These are phyloP conservation scores for Nycticebus coucang DNA, from an alignment of 2,113 vertebrate species.

Conservation along the genomic window DNA sequence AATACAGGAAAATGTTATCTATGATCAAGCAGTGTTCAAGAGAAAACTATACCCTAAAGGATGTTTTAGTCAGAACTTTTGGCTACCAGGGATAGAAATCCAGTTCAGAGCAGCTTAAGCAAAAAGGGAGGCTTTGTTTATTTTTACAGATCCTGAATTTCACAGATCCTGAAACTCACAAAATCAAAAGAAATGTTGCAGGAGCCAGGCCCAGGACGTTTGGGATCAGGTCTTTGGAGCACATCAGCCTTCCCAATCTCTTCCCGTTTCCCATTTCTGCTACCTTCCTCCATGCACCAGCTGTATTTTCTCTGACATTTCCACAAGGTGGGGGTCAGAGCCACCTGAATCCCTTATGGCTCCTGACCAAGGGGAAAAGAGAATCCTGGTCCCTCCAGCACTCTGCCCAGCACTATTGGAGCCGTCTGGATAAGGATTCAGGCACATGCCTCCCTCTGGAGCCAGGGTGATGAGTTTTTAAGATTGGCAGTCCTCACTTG, in stretches of 20 bases:
- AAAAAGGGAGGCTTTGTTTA: not conserved
- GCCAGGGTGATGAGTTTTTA: not conserved
- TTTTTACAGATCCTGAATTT: not conserved
- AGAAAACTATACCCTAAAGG: not conserved
- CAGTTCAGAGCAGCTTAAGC: not conserved
- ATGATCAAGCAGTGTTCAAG: not conserved
- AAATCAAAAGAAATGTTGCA: not conserved
- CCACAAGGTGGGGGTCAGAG: not conserved
- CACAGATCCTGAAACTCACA: not conserved
- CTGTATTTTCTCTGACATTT: not conserved
- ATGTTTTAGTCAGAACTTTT: not conserved
- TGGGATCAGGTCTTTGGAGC: not conserved
- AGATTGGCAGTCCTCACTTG: accelerated
- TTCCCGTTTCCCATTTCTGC: not conserved
- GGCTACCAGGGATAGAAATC: not conserved
- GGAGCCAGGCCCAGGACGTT: not conserved
- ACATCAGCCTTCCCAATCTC: accelerated
- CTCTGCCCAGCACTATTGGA: not conserved
- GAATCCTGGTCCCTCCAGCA: not conserved
- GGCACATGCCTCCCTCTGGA: not conserved
- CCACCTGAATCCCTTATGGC: not conserved
- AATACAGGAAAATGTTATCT: not conserved
- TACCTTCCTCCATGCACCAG: not conserved
- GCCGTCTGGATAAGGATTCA: not conserved
- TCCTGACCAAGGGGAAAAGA: not conserved